These are phyloP conservation scores for Ophthalmotilapia sp. DNA, from an alignment of 2,113 vertebrate genomes.

Conservation along the genomic window DNA sequence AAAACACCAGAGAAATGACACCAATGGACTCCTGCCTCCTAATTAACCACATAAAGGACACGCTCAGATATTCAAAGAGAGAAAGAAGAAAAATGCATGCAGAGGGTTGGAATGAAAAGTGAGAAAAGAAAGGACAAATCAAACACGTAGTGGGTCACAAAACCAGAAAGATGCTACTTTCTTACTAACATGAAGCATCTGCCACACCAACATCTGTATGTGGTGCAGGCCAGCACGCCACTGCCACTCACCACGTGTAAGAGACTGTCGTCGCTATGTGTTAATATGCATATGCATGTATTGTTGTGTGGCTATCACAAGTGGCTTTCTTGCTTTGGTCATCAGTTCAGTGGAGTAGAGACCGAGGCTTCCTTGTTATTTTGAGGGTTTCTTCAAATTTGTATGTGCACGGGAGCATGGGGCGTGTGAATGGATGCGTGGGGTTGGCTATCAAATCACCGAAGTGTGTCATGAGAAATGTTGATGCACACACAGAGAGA, in stretches of 20 bases:
- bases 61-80: background rate
- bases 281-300: background rate
- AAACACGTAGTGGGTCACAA: background rate
- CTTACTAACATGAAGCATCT: background rate
- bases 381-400: constrained; percentile 22
- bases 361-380: background rate
- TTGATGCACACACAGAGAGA: constrained; percentile 14
- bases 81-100: background rate
- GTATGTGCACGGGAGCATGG: constrained; percentile 22
- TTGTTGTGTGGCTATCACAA: background rate
- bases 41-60: constrained; percentile 52
- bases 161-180: background rate
- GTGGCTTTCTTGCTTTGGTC: background rate
- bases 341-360: constrained; percentile 20
- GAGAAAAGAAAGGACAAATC: background rate
- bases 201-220: background rate
- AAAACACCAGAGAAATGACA: constrained; percentile 59
- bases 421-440: background rate
- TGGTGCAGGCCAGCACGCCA: background rate
- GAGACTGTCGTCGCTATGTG: background rate
- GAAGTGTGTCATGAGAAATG: constrained; percentile 48
- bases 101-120: background rate
- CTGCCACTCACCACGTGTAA: background rate
- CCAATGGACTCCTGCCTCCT: constrained; percentile 60
- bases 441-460: constrained; percentile 7